phyloP scores from a whole-genome alignment of 2,888 invertebrate genomes.

The Machimus atricapillus region DNA sequence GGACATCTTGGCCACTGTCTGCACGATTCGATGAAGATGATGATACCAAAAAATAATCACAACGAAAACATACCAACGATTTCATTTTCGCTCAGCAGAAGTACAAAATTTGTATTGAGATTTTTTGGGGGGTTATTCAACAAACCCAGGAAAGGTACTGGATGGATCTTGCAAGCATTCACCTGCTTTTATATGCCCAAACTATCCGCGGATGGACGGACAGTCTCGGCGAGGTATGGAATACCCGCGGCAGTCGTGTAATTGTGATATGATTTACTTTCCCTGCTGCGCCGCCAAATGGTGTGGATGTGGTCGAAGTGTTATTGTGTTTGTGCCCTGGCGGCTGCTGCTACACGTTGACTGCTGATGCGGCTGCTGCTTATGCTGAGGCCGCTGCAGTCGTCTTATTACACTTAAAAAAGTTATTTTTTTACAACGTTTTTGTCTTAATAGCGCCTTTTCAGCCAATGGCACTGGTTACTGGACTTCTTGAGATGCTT shows the following conservation, averaged over 20 bases:
- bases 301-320: conserved; percentile 15
- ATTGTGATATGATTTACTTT: conserved; percentile 46
- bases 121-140: conserved; percentile 56
- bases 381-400: conserved; percentile 41
- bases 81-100: conserved; percentile 54
- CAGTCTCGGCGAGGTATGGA: conserved; percentile 29
- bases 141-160: conserved; percentile 62
- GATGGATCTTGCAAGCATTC: conserved; percentile 59
- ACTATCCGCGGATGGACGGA: conserved; percentile 37
- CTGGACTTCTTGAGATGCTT: conserved; percentile 42
- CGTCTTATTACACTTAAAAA: neutral
- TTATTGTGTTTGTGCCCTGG: conserved; percentile 11
- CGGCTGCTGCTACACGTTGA: neutral
- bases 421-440: conserved; percentile 47
- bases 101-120: conserved; percentile 24
- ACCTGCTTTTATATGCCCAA: conserved; percentile 59
- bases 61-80: conserved; percentile 59
- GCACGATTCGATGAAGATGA: neutral
- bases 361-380: conserved; percentile 42
- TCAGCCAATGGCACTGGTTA: neutral
- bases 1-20: neutral
- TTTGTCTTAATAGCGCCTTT: conserved; percentile 22
- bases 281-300: conserved; percentile 12
- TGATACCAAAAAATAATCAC: neutral
- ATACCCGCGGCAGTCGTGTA: conserved; percentile 24